Evolutionary conservation across 2,888 invertebrate genomes (phyloP), one percentile per base, ranked within the genome.

Genomic region (Sycophila texana): DNA sequence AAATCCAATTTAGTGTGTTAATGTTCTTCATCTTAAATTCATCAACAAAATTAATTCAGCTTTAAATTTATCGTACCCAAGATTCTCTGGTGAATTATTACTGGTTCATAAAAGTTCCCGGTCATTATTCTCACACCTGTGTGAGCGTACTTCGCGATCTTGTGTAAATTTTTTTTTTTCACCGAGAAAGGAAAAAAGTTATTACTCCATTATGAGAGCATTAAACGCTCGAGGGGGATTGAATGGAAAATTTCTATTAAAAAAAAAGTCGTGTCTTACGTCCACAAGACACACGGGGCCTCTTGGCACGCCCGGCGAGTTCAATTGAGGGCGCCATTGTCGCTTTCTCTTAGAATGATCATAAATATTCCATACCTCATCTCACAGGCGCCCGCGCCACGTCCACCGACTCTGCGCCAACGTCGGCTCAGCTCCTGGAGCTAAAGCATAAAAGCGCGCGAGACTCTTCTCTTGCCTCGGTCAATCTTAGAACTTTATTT

Each of bases 301-400:
- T 65, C 51, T 67, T 66, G 68, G 58, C 20, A 49, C 12, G 60
- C 60, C 20, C 75, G 81, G 79, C 53, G 76, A 68, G 82, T 83
- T 83, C 82, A 84, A 84, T 84, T 82, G 81, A 75, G 81, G 18
- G 61, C 78, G 80, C 77, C 83, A 85, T 85, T 86, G 86, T 85
- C 84, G 81, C 79, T 55, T 77, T 63, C 74, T 81, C 75, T 82
- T 84, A 86, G 84, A 85, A 86, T 84, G 84, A 84, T 83, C 86
- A 86, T 86, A 86, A 86, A 86, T 86, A 86, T 86, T 86, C 83
- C 83, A 86, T 84, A 82, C 80, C 84, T 86, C 86, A 82, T 85
- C 84, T 84, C 83, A 82, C 82, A 75, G 61, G 72, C 70, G 66
- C 74, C 74, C 58, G 77, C 75, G 73, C 72, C 61, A 13, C 70